phyloP scores from a whole-genome alignment of 1,140 invertebrate species.

The Cotesia vestalis region DNA sequence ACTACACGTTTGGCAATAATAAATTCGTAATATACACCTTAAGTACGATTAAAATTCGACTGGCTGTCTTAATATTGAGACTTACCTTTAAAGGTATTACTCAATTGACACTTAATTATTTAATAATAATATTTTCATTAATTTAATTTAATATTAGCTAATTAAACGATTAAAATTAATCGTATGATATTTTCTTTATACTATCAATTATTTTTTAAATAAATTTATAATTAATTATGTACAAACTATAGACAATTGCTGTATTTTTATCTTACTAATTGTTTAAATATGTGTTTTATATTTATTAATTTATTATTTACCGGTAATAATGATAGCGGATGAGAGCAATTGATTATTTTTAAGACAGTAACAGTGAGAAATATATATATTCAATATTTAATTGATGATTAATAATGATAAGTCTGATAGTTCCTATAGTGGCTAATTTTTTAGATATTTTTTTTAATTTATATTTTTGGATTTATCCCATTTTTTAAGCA shows the following conservation, averaged over 20 bases:
- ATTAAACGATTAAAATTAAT: background rate
- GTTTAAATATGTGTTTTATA: background rate
- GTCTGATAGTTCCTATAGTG: background rate
- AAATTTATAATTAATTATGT: slow-evolving; percentile 1
- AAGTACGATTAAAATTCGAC: slow-evolving; percentile 28
- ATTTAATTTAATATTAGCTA: background rate
- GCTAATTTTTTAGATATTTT: background rate
- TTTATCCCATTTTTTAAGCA: too few relatives aligned
- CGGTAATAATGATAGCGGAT: background rate
- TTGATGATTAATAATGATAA: slow-evolving; percentile 7
- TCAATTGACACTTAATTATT: background rate
- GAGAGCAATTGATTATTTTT: slow-evolving; percentile 11
- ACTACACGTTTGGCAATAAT: slow-evolving; percentile 31
- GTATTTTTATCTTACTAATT: slow-evolving; percentile 14
- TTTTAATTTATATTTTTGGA: background rate
- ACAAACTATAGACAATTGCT: slow-evolving; percentile 34
- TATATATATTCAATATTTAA: background rate
- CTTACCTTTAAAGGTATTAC: background rate
- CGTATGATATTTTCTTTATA: background rate
- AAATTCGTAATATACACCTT: slow-evolving; percentile 38
- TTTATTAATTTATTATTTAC: slow-evolving; percentile 4
- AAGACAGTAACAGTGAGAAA: background rate
- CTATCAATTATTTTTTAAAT: too few relatives aligned
- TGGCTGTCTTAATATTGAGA: slow-evolving; percentile 1
- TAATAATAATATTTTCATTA: background rate